Evolutionary conservation across 2,797 vertebrate species (phyloP).

Genomic region (Pristis pectinata): DNA sequence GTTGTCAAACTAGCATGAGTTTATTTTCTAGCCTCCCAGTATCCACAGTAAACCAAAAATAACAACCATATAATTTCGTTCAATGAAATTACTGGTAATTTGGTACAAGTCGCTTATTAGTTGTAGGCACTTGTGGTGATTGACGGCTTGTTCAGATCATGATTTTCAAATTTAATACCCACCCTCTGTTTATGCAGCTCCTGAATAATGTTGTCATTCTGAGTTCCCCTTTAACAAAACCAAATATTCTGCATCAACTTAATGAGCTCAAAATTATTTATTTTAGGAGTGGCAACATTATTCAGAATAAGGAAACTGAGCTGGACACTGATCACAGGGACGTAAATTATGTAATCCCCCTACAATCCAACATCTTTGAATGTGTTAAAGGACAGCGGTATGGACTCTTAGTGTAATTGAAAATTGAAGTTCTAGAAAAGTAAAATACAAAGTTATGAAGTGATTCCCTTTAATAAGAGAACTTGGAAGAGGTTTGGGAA

Average conservation of each 20-base stretch:
- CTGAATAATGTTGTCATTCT: not conserved
- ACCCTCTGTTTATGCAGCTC: not conserved
- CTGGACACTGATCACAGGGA: not conserved
- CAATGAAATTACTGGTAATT: slow-evolving; percentile 27
- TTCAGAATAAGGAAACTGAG: not conserved
- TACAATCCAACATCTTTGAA: not conserved
- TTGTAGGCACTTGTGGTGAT: not conserved
- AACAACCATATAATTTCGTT: slow-evolving; percentile 6
- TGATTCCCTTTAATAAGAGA: not conserved
- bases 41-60: not conserved
- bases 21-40: not conserved
- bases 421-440: not conserved
- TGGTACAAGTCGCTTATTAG: slow-evolving; percentile 24
- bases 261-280: not conserved
- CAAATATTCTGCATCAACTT: too few species aligned
- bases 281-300: not conserved
- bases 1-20: not conserved
- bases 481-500: not conserved
- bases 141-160: slow-evolving; percentile 13
- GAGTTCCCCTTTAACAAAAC: not conserved
- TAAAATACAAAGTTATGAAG: not conserved
- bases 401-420: not conserved
- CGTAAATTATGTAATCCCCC: not conserved
- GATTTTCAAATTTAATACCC: not conserved
- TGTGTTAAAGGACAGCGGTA: not conserved